Evolutionary conservation across 1,140 invertebrate genomes (phyloP).

Genomic region (Orius laevigatus): DNA sequence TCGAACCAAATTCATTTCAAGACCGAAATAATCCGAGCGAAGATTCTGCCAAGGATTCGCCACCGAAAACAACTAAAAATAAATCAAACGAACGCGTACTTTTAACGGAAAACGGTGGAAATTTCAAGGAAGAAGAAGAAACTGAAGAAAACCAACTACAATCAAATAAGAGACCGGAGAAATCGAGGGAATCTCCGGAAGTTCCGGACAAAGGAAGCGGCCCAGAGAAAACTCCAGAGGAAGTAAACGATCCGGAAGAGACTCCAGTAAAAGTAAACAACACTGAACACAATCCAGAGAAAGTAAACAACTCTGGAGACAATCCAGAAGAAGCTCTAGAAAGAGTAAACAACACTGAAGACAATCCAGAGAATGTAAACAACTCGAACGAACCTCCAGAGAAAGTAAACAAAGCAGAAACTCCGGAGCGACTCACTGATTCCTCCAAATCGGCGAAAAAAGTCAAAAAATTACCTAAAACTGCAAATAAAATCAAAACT

Average conservation of each 20-base stretch:
- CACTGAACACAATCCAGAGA: too few species aligned
- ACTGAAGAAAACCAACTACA: too few species aligned
- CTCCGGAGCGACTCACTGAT: too few species aligned
- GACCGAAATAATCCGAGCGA: background rate
- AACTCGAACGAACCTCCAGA: background rate
- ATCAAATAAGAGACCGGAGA: too few species aligned
- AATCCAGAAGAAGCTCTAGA: background rate
- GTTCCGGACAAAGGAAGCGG: too few species aligned
- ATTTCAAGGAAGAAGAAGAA: too few species aligned
- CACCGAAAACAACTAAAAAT: background rate
- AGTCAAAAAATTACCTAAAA: too few species aligned
- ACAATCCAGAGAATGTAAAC: background rate
- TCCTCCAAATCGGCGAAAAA: too few species aligned
- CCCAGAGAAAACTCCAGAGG: too few species aligned
- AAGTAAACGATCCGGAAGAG: background rate
- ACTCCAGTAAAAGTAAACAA: slow-evolving; percentile 1
- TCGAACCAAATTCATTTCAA: background rate
- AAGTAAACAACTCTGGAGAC: background rate
- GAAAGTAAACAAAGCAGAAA: slow-evolving; percentile 6
- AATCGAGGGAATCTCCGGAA: too few species aligned
- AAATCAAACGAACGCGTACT: background rate
- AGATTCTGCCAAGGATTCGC: background rate
- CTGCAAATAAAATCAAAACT: too few species aligned
- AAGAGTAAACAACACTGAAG: slow-evolving; percentile 3
- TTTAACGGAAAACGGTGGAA: too few species aligned